Percentiles rank a stretch among this genome's conserved stretches.
These are phyloP conservation scores for Gryllus bimaculatus DNA, from an alignment of 1,140 invertebrate species.

Conservation along the genomic window DNA sequence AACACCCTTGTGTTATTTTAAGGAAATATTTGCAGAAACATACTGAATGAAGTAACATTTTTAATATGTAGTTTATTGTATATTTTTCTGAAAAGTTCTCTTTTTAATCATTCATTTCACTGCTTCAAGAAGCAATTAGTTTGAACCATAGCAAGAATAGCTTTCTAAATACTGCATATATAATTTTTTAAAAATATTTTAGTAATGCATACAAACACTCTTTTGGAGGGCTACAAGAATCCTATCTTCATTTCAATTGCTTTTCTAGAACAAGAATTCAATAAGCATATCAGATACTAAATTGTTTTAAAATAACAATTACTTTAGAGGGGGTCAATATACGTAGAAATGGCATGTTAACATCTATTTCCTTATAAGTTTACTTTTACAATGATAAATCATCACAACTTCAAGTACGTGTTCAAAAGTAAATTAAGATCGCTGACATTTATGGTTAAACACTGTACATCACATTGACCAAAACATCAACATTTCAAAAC, in stretches of 20 bases:
- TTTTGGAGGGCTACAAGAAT: not conserved
- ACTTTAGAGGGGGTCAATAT: not conserved
- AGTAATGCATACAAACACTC: not conserved
- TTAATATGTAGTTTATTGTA: not conserved
- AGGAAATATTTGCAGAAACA: not conserved
- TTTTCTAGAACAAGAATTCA: not conserved
- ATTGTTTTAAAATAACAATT: not conserved
- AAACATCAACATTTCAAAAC: not conserved
- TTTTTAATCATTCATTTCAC: not conserved
- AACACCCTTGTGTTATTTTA: not conserved
- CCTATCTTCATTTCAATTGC: not conserved
- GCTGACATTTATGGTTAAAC: not conserved
- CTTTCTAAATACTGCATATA: not conserved
- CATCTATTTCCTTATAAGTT: not conserved
- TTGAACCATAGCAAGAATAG: not conserved
- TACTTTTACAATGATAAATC: not conserved
- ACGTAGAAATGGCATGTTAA: not conserved
- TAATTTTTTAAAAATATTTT: not conserved
- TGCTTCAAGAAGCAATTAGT: not conserved
- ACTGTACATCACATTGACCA: not conserved
- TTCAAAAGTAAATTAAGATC: not conserved
- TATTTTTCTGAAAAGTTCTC: not conserved
- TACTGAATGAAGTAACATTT: not conserved
- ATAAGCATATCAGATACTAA: not conserved
- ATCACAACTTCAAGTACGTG: not conserved